Evolutionary conservation across 2,888 invertebrate species (phyloP).

Genomic region (Dugesia japonica): DNA sequence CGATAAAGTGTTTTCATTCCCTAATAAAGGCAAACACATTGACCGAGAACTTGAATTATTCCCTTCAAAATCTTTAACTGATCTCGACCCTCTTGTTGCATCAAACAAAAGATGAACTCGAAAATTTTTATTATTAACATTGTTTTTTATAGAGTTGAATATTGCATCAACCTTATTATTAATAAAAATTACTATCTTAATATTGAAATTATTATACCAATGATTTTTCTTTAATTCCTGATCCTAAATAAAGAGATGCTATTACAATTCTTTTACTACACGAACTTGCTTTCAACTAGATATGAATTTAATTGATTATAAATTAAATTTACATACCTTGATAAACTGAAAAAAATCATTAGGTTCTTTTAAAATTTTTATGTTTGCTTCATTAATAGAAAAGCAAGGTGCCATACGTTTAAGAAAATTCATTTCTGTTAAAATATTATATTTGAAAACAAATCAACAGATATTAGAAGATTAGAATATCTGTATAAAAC

Average conservation of each 20-base stretch:
- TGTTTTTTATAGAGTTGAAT: not conserved
- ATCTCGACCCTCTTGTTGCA: constrained; percentile 10
- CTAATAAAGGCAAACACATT: constrained; percentile 61
- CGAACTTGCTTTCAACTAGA: constrained; percentile 41
- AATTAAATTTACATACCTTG: not conserved
- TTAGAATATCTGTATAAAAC: too few relatives aligned
- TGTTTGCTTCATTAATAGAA: not conserved
- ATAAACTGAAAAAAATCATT: not conserved
- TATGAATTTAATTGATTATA: constrained; percentile 26
- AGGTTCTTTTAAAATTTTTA: not conserved
- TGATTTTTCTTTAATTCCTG: constrained; percentile 63
- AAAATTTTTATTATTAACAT: constrained; percentile 14
- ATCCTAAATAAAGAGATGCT: constrained; percentile 80
- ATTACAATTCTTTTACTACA: constrained; percentile 51
- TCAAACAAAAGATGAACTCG: constrained; percentile 26
- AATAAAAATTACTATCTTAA: too few relatives aligned
- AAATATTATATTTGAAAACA: too few relatives aligned
- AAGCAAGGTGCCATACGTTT: constrained; percentile 1
- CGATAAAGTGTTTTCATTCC: constrained; percentile 15
- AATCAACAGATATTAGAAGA: too few relatives aligned
- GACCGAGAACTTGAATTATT: constrained; percentile 49
- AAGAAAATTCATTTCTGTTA: not conserved
- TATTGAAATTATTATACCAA: constrained; percentile 53
- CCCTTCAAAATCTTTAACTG: not conserved
- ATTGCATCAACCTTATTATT: not conserved